Base-by-base conservation (phyloP, 35 echinoderm and acorn worm species). In the Heliocidaris erythrogramma region DNA sequence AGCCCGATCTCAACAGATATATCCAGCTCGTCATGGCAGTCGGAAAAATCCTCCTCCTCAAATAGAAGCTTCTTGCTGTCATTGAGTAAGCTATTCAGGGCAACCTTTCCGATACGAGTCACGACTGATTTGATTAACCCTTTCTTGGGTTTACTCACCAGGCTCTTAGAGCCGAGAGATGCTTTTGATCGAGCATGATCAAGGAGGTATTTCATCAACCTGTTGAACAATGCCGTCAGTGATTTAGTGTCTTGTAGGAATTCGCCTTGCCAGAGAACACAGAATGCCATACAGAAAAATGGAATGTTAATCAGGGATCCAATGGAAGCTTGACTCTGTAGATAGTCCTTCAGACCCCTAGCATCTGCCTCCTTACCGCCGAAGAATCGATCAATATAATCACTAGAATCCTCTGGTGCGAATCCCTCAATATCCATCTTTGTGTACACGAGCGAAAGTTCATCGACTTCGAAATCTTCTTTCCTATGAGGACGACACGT, bases 311-410 rank as follows among this genome's bases (percentile, higher is more conserved):
- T 92, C 91, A 92, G 59, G 18, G 31, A 32, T 48, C 29, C 48
- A 50, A 92, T 92, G 11, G 48, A 49, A 16, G 17, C 2, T 30
- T 92, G 47, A 13, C 21, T 42, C 13, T 92, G 13, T n/a, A 92
- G 49, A 48, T 50, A 92, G n/a, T 30, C 59, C 91, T 52, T 49
- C 47, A 92, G 48, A 5, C 91, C 91, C 8, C 14, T 59, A 7
- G 31, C 91, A 32, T 50, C 48, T 59, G n/a, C 48, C 8, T 13
- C 31, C 50, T 92, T 48, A 50, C 29, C n/a, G 31, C 21, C 9
- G 32, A 92, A 92, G 91, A 92, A 92, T 52, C 50, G 91, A 50
- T 49, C 50, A 30, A 92, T 48, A n/a, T 92, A 92, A 13, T 92
- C 21, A 48, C 13, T 48, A 92, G n/a, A 50, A 29, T 49, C 50